Conservation (phyloP, 2,888 invertebrate species). For the Drosophila planitibia region DNA sequence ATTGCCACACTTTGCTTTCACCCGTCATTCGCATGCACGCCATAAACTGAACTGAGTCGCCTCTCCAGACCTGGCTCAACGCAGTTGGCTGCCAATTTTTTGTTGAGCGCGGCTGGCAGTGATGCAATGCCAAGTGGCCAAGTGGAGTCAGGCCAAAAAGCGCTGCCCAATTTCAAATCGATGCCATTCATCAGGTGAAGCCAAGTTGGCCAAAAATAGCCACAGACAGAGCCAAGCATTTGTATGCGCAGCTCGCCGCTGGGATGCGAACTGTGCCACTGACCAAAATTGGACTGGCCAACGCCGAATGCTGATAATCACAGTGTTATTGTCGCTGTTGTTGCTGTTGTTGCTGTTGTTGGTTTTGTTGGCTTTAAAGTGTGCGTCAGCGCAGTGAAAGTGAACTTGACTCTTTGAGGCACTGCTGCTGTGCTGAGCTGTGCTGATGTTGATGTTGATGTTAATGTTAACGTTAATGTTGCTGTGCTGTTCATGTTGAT, state of each 20-base stretch:
- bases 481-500: slow-evolving; percentile 33
- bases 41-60: slow-evolving; percentile 11
- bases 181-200: slow-evolving; percentile 64
- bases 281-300: slow-evolving; percentile 72
- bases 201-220: slow-evolving; percentile 66
- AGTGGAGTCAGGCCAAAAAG: slow-evolving; percentile 24
- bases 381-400: slow-evolving; percentile 80
- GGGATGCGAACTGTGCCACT: slow-evolving; percentile 62
- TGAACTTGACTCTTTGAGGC: slow-evolving; percentile 79
- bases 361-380: slow-evolving; percentile 15
- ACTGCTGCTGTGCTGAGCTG: slow-evolving; percentile 24
- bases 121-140: slow-evolving; percentile 63
- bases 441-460: slow-evolving; percentile 19
- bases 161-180: slow-evolving; percentile 58
- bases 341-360: background rate
- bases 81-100: slow-evolving; percentile 30
- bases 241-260: slow-evolving; percentile 65
- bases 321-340: slow-evolving; percentile 10
- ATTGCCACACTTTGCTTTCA: slow-evolving; percentile 82
- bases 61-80: slow-evolving; percentile 13
- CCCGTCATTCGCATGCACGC: slow-evolving; percentile 64
- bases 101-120: slow-evolving; percentile 34
- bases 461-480: slow-evolving; percentile 46
- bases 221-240: slow-evolving; percentile 55
- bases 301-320: slow-evolving; percentile 26